phyloP scores from a whole-genome alignment of 1,140 invertebrate genomes.

The Ceratosolen solmsi region DNA sequence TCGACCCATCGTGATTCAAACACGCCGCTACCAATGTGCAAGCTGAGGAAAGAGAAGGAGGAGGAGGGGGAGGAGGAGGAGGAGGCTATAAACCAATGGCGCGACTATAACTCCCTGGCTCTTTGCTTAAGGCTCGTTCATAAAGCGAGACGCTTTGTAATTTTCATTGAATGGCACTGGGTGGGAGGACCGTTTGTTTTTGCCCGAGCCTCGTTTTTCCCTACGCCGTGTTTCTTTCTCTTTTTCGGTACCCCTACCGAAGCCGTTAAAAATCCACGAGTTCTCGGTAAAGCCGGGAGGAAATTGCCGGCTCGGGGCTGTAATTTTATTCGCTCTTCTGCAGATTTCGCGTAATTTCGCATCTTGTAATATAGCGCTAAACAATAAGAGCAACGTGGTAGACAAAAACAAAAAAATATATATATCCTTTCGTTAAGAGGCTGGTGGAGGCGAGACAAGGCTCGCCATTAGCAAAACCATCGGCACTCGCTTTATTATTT shows the following conservation, averaged over 20 bases:
- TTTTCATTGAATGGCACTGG: background rate
- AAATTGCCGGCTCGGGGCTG: background rate
- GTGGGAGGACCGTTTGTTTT: background rate
- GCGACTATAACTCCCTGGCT: no score
- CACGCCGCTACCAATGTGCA: no score
- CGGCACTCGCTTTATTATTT: background rate
- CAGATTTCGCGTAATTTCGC: conserved; percentile 1
- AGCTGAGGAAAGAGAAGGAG: no score
- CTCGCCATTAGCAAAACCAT: background rate
- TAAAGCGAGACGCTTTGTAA: conserved; percentile 23
- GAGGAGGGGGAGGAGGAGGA: no score
- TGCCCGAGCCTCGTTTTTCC: background rate
- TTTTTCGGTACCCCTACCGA: background rate
- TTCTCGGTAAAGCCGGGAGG: background rate
- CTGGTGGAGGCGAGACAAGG: background rate
- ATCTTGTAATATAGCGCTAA: background rate
- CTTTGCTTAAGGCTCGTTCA: no score
- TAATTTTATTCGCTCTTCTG: background rate
- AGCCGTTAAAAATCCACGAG: background rate
- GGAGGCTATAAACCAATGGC: no score
- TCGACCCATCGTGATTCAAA: no score
- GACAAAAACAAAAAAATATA: background rate
- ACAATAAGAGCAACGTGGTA: background rate
- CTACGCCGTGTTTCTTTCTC: no score
- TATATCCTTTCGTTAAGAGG: background rate